These are phyloP conservation scores for Pandemis cinnamomeana DNA, from an alignment of 2,888 invertebrate genomes.

Conservation along the genomic window DNA sequence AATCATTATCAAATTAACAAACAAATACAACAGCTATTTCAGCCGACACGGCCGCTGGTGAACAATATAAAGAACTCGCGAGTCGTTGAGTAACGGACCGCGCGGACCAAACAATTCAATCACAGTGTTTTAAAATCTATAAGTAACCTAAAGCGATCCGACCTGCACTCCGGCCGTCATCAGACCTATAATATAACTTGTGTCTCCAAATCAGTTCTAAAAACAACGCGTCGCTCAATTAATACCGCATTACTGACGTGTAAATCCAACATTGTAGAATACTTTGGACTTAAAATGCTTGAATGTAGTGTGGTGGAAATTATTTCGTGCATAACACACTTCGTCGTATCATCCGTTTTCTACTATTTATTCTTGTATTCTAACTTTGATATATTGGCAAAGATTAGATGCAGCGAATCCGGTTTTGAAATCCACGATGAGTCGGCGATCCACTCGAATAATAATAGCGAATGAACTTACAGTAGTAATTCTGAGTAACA, in stretches of 20 bases:
- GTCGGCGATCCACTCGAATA: no score
- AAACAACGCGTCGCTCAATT: neutral
- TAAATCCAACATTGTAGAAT: neutral
- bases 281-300: no score
- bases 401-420: no score
- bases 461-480: neutral
- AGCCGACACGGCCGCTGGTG: no score
- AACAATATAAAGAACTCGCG: neutral
- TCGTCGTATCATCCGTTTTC: no score
- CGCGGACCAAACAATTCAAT: neutral
- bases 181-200: constrained; percentile 22
- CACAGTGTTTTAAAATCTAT: neutral
- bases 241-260: constrained; percentile 1
- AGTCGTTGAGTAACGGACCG: neutral
- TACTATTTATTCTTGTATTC: no score
- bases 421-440: no score
- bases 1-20: constrained; percentile 8
- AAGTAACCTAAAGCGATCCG: neutral
- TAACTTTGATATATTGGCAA: no score
- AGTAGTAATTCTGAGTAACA: neutral
- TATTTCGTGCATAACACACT: no score
- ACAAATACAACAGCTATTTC: constrained; percentile 11
- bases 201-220: constrained; percentile 3
- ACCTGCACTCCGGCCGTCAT: neutral
- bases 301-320: no score